phyloP scores from a whole-genome alignment of 2,888 invertebrate genomes.

The Lysandra coridon region DNA sequence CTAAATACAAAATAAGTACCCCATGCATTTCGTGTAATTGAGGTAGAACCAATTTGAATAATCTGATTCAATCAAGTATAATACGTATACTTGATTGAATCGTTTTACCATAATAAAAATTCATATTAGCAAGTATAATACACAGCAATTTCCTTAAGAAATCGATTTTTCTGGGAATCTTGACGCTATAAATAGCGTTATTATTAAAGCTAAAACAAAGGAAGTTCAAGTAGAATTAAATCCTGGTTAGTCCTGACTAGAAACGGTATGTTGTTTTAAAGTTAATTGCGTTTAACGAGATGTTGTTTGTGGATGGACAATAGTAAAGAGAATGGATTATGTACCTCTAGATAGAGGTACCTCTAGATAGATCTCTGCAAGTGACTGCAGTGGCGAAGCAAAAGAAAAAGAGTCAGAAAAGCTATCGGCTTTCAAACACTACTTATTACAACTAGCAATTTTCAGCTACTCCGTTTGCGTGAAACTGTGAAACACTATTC shows the following conservation, averaged over 20 bases:
- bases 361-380: neutral
- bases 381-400: neutral
- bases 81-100: neutral
- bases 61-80: neutral
- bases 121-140: slow-evolving; percentile 1
- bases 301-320: neutral
- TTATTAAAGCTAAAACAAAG: neutral
- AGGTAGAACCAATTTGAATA: neutral
- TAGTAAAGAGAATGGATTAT: neutral
- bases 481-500: too few relatives aligned
- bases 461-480: too few relatives aligned
- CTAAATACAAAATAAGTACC: neutral
- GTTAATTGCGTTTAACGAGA: neutral
- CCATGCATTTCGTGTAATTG: neutral
- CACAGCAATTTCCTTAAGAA: neutral
- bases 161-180: slow-evolving; percentile 3
- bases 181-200: neutral
- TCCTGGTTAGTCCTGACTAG: neutral
- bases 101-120: neutral
- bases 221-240: neutral
- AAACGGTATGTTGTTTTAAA: neutral
- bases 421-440: neutral
- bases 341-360: neutral
- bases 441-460: neutral
- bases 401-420: neutral